phyloP scores from a whole-genome alignment of 2,113 vertebrate species.

The Mormyrus lacerda region DNA sequence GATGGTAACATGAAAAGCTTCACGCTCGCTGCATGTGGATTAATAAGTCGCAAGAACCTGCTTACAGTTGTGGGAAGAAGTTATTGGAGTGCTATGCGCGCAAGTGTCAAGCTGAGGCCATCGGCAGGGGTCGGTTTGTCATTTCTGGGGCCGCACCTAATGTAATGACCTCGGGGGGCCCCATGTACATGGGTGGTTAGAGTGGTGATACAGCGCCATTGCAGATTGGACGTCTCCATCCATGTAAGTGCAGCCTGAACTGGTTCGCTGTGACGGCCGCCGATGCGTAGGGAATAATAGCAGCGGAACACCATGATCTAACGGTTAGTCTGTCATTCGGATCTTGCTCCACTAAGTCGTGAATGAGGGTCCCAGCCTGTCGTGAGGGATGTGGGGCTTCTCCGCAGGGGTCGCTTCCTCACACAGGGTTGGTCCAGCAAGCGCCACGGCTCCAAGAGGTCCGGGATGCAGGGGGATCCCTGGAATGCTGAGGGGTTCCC shows the following conservation, averaged over 20 bases:
- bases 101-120: background rate
- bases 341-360: background rate
- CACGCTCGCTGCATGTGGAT: background rate
- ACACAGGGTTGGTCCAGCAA: background rate
- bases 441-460: background rate
- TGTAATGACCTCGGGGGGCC: background rate
- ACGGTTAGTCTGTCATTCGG: background rate
- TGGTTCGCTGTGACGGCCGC: background rate
- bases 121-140: background rate
- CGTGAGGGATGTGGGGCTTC: background rate
- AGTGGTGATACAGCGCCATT: background rate
- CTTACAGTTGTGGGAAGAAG: background rate
- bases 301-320: background rate
- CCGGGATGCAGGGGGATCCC: constrained; percentile 33
- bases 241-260: background rate
- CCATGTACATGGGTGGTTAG: background rate
- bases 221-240: background rate
- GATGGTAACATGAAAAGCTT: background rate
- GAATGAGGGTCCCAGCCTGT: background rate
- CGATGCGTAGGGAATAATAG: background rate
- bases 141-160: background rate
- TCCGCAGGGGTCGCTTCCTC: background rate
- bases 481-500: constrained; percentile 57
- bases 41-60: background rate
- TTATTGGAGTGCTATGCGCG: background rate